Base-by-base conservation (phyloP, 2,888 invertebrate species). In the Ectobius pallidus region DNA sequence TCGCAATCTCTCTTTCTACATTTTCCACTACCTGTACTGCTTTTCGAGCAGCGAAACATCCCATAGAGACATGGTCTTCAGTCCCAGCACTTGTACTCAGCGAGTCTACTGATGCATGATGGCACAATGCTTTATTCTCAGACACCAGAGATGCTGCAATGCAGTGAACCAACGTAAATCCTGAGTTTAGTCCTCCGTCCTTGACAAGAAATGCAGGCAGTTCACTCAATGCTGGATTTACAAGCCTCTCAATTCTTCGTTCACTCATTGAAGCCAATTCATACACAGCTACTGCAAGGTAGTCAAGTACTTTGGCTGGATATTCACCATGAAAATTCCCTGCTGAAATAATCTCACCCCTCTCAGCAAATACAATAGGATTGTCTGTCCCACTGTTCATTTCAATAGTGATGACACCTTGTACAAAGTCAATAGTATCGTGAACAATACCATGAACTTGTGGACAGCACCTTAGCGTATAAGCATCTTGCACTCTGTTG, bases 241-340 rank as follows among this genome's bases (percentile, higher is more conserved):
- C 86, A 11, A 90, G 83, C 75, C 90, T 80, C 79, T 90, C 90
- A 58, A 86, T 86, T 72, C 90, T 80, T 62, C 90, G 80, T 81
- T 90, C 90, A 77, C 89, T 89, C 85, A 90, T 90, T 75, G 86
- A 87, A 20, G 88, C 88, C 76, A 90, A 79, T 79, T 90, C 90
- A 76, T 89, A 88, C 0, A 90, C 85, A 3, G 84, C 90, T 70
- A 90, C 90, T 0, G 89, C 89, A 74, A 91, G 81, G 78, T 87
- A 90, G 79, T 90, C 90, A 68, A 88, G 61, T 44, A 80, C 88
- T 82, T 90, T 90, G 11, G 90, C 90, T 3, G 90, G 90, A 79
- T 90, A 90, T 81, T 90, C 90, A 6, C 90, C 90, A 78, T 90
- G 90, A 80, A 90, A 90, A 80, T 90, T 91, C 61, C 90, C 90